Evolutionary conservation across 2,797 vertebrate genomes (phyloP), one percentile per base, ranked within the genome.

Genomic region (Coluber constrictor): DNA sequence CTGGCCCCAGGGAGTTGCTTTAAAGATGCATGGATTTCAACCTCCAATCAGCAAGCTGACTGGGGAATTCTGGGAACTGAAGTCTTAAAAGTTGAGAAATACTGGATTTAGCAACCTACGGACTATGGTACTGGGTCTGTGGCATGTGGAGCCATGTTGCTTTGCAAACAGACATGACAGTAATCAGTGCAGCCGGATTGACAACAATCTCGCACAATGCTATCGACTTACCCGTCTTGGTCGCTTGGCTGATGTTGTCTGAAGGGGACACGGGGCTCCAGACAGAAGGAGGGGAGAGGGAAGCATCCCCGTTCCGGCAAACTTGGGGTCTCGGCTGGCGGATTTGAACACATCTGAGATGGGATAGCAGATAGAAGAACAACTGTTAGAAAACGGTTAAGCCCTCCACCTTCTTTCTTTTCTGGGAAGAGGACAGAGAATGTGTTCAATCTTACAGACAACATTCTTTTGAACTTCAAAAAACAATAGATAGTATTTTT

Each of bases 261-360:
- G 96, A 99, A 99, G 88, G 98, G 97, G 90, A 98, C 98, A 0
- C 99, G 98, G 95, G 98, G 98, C 6, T 99, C 99, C 92, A 99
- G 98, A 74, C 99, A 98, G 95, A 98, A 98, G 8, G 98, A 98
- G 93, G 99, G 98, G 92, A 94, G 97, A 13, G 96, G 98, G 88
- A 93, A 98, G 63, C 98, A 97, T 70, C 97, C 98, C 25, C 98
- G 98, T 27, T 99, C 98, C 92, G 95, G 95, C 0, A 98, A 63
- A 61, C 97, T 97, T 91, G 98, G 97, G 93, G 97, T 96, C 94
- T 99, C 99, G 0, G 98, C 97, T 0, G 98, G 98, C 94, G 99
- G 99, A 61, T 99, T 99, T 57, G 99, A 98, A 96, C 99, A 99
- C 99, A 99, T 99, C 99, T 99, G 97, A 92, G 96, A 32, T 32